phyloP scores from a whole-genome alignment of 1,140 invertebrate genomes.

The Hetaerina americana region DNA sequence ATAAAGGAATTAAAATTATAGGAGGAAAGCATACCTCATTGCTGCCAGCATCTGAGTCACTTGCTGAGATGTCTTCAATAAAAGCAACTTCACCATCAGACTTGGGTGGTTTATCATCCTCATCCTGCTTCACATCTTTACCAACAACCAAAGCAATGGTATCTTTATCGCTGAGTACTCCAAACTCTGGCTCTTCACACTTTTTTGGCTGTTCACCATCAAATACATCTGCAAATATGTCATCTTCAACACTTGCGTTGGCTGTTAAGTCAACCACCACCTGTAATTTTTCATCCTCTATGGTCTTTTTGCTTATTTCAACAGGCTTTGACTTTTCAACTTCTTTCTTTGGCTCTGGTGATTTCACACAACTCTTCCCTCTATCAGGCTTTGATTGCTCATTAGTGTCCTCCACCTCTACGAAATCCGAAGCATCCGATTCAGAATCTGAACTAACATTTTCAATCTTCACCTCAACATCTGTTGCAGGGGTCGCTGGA shows the following conservation, averaged over 20 bases:
- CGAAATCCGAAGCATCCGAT: constrained; percentile 24
- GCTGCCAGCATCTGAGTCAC: too few relatives aligned
- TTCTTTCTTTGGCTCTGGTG: neutral
- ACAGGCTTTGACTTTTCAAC: neutral
- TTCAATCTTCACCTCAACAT: constrained; percentile 4
- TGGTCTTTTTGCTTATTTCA: neutral
- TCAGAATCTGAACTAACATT: constrained; percentile 19
- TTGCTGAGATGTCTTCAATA: too few relatives aligned
- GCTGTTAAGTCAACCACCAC: constrained; percentile 14
- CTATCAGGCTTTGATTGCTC: constrained; percentile 13
- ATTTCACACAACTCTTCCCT: neutral
- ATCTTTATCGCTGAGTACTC: too few relatives aligned
- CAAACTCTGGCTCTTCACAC: too few relatives aligned
- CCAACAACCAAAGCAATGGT: too few relatives aligned
- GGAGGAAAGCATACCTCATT: too few relatives aligned
- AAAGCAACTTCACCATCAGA: too few relatives aligned
- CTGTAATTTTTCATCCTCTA: constrained; percentile 10
- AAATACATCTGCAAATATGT: constrained; percentile 30
- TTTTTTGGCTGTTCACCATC: too few relatives aligned
- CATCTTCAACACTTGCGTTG: constrained; percentile 20
- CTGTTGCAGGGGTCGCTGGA: too few relatives aligned
- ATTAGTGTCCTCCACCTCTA: constrained; percentile 23
- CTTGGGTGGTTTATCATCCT: neutral
- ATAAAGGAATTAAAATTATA: too few relatives aligned
- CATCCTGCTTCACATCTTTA: neutral